Base-by-base conservation (phyloP, 1,140 invertebrate species). In the Lordiphosa clarofinis region DNA sequence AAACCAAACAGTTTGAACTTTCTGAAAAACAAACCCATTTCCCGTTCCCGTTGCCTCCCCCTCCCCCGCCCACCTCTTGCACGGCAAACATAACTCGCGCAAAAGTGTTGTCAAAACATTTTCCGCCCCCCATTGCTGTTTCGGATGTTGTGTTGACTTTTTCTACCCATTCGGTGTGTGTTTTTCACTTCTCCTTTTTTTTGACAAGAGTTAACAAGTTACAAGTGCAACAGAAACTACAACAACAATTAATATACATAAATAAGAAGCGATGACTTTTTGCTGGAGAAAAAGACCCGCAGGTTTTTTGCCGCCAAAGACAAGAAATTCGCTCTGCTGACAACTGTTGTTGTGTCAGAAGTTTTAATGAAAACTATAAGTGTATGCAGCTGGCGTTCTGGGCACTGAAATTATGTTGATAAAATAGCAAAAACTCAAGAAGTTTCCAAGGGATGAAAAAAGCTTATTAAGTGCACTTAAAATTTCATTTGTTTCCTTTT, bases 381-480 rank as follows among this genome's bases (percentile, higher is more conserved):
- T 61, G 46, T 31, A 56, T 61, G 46, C 11, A 48, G 8, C 11
- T n/a, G 10, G 47, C 35, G 24, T 21, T 31, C 28, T 11, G 38
- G 46, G 40, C 67, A 71, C 66, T 61, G 43, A 60, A 75, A 72
- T 75, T 66, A 82, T 81, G 59, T 63, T 71, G 76, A 82, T 81
- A 75, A 81, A 64, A 62, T 57, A 50, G 52, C 54, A 10, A 54
- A 44, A 43, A 31, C 49, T 33, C 46, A 52, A 78, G 5, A 57
- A 62, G 57, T 35, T 76, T 76, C 58, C 43, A 4, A 15, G 36
- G 43, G 39, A 19, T 28, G 11, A 13, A 13, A 48, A 42, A 42
- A 15, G 40, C 63, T 55, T 39, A 69, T 59, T 68, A 65, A 15
- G 40, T 47, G 19, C 36, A 40, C 35, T 62, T 47, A 35, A 62